Conservation (phyloP, 2,113 vertebrate species). For the Urocitellus parryii region DNA sequence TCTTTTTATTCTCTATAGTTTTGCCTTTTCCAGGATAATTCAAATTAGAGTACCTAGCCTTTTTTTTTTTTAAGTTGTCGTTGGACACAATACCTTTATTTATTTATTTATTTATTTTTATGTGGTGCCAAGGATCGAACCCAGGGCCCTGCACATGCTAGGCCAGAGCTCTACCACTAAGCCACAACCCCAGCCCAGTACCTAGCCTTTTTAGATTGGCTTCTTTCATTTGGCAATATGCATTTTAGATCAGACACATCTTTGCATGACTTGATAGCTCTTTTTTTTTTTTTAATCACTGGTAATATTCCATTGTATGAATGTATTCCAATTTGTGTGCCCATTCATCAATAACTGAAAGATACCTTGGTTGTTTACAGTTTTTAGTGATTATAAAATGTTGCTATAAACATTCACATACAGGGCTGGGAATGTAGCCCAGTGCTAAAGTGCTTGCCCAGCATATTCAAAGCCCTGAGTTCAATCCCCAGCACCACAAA, state of each 20-base stretch:
- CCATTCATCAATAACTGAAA: not conserved
- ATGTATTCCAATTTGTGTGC: not conserved
- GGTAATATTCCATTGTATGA: not conserved
- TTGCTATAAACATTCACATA: not conserved
- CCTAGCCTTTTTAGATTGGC: not conserved
- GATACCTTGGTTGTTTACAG: not conserved
- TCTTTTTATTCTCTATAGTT: not conserved
- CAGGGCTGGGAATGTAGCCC: not conserved
- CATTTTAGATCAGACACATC: not conserved
- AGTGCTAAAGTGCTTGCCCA: not conserved
- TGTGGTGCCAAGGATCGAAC: too few species aligned
- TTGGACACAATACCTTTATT: too few species aligned
- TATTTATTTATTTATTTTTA: too few species aligned
- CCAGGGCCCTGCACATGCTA: too few species aligned
- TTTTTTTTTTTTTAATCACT: slow-evolving; percentile 14
- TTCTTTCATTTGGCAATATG: slow-evolving; percentile 22
- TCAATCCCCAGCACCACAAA: not conserved
- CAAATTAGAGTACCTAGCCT: not conserved
- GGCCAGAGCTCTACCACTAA: too few species aligned
- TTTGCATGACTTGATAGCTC: not conserved
- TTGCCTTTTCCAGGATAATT: not conserved
- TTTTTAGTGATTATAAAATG: not conserved
- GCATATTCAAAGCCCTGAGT: not conserved
- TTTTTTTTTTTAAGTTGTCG: too few species aligned
- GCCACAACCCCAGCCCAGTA: too few species aligned